phyloP scores from a whole-genome alignment of 2,888 invertebrate genomes.

The Geophilus truncorum region DNA sequence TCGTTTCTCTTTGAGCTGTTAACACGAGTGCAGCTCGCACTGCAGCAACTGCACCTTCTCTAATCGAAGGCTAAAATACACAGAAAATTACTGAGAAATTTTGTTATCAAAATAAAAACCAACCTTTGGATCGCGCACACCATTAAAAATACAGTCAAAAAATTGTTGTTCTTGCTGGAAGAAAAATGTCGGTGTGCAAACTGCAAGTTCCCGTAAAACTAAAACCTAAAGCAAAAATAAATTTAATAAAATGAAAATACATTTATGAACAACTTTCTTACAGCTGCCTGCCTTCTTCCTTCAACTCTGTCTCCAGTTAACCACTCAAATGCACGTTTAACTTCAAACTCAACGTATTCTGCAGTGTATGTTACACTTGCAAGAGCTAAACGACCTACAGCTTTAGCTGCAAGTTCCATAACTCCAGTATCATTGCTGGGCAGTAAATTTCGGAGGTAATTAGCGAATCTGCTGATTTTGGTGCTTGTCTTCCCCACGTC shows the following conservation, averaged over 20 bases:
- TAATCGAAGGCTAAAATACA: constrained; percentile 61
- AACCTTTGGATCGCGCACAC: constrained; percentile 79
- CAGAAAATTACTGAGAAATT: background rate
- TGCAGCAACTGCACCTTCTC: constrained; percentile 90
- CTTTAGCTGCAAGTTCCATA: constrained; percentile 93
- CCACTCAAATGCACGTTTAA: constrained; percentile 94
- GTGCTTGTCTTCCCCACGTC: constrained; percentile 89
- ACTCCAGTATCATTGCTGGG: constrained; percentile 80
- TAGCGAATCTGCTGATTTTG: constrained; percentile 84
- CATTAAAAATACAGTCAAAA: constrained; percentile 88
- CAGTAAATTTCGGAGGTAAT: constrained; percentile 80
- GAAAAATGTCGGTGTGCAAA: constrained; percentile 94
- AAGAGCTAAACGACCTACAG: constrained; percentile 85
- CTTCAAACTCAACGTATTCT: constrained; percentile 97
- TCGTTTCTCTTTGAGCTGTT: constrained; percentile 90
- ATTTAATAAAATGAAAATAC: background rate
- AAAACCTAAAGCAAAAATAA: constrained; percentile 55
- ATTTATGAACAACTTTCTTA: constrained; percentile 46
- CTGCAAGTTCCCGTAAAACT: constrained; percentile 85
- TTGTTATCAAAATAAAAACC: background rate
- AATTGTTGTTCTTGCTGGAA: constrained; percentile 90
- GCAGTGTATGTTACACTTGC: constrained; percentile 79
- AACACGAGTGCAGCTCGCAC: constrained; percentile 91
- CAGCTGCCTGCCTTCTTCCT: constrained; percentile 85
- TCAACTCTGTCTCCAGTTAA: constrained; percentile 84